phyloP scores from a whole-genome alignment of 92 coral and sea anemone genomes.

The Blastomussa wellsi region DNA sequence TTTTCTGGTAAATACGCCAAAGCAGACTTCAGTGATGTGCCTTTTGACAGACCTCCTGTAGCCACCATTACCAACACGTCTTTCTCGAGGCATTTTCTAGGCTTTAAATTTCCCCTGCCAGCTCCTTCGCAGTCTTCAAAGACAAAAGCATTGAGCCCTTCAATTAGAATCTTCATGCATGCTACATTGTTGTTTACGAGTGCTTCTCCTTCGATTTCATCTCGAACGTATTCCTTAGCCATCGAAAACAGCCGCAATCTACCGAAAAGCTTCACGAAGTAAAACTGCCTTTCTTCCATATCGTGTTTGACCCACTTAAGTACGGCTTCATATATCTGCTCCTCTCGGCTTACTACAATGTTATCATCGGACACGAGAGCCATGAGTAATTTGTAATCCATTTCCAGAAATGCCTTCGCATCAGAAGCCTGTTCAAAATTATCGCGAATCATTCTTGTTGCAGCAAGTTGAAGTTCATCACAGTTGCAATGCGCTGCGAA shows the following conservation, averaged over 20 bases:
- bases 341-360: slow-evolving; percentile 59
- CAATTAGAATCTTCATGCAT: slow-evolving; percentile 52
- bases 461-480: slow-evolving; percentile 44
- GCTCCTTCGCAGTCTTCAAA: neutral
- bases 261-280: slow-evolving; percentile 64
- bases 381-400: slow-evolving; percentile 40
- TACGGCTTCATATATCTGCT: slow-evolving; percentile 76
- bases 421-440: slow-evolving; percentile 59
- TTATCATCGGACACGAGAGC: slow-evolving; percentile 60
- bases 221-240: slow-evolving; percentile 64
- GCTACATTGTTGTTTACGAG: slow-evolving; percentile 51
- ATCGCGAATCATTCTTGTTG: slow-evolving; percentile 44
- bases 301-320: slow-evolving; percentile 74
- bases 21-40: slow-evolving; percentile 44
- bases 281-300: slow-evolving; percentile 43
- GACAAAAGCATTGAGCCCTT: slow-evolving; percentile 54
- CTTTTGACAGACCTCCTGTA: slow-evolving; percentile 61
- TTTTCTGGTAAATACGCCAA: slow-evolving; percentile 43
- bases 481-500: slow-evolving; percentile 63
- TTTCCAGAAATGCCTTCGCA: slow-evolving; percentile 48
- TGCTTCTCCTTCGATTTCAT: slow-evolving; percentile 47
- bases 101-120: neutral
- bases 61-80: slow-evolving; percentile 46
- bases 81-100: slow-evolving; percentile 51
- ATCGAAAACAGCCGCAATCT: slow-evolving; percentile 63